Base-by-base conservation (phyloP, 2,113 vertebrate species). In the Lagenorhynchus albirostris region DNA sequence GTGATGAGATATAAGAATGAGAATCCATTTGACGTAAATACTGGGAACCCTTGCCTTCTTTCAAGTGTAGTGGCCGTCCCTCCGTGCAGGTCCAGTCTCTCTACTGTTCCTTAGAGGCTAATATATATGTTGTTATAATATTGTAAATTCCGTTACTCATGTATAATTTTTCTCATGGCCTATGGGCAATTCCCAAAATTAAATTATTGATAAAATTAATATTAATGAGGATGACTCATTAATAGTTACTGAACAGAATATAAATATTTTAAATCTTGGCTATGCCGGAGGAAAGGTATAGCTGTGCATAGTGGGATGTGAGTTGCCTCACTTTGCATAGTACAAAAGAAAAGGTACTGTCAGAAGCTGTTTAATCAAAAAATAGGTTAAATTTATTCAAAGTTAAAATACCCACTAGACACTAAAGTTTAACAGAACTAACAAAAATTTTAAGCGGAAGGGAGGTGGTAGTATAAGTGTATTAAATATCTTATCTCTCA, bases 181-280 rank as follows among this genome's bases (percentile, higher is more conserved):
- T 63, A 53, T 20, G 31, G 55, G 23, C 31, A 84, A 31, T 29
- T 91, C 76, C 14, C 79, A 63, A 91, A 71, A 68, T 81, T 95
- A 93, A 97, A 47, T 91, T 47, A 81, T 91, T 91, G 88, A 65
- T 79, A 77, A 73, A 85, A 60, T 96, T 79, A 92, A 70, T 84
- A 62, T 94, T 90, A 81, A 92, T 84, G 36, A 93, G 12, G 17
- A 41, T 92, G 68, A 36, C 8, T 90, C 58, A 73, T 89, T 82
- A 85, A 68, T 95, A 84, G 47, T 96, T 58, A 76, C 12, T 83
- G 41, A 89, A 77, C 15, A 87, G 20, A 76, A 71, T 85, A 23
- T 89, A 85, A 84, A 58, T 82, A 82, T 79, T 93, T 96, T 91
- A 93, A 85, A 79, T 58, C 55, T 88, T 58, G 0, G 71, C 33